phyloP scores from a whole-genome alignment of 2,113 vertebrate genomes.

The Helogale parvula region DNA sequence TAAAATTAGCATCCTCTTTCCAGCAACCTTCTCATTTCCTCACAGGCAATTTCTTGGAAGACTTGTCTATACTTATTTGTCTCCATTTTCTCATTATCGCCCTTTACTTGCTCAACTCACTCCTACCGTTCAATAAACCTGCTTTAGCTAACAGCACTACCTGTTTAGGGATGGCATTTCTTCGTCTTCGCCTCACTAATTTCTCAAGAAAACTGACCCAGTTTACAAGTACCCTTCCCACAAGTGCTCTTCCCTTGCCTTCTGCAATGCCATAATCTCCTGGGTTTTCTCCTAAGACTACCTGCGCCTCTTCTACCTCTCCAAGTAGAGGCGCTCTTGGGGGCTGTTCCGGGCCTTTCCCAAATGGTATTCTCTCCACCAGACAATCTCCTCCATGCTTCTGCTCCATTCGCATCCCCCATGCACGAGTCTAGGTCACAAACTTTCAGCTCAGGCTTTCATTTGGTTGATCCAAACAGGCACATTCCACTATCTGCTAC shows the following conservation, averaged over 20 bases:
- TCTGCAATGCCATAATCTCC: background rate
- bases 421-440: background rate
- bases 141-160: too few relatives aligned
- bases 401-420: background rate
- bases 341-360: background rate
- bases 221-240: background rate
- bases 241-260: background rate
- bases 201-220: background rate
- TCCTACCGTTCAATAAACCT: background rate
- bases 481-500: background rate
- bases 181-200: background rate
- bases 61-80: background rate
- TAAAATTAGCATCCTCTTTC: background rate
- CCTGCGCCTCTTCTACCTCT: background rate
- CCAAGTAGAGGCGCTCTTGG: background rate
- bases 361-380: background rate
- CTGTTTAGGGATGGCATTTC: background rate
- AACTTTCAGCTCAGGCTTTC: background rate
- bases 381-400: too few relatives aligned
- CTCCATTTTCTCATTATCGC: background rate
- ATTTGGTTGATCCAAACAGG: too few relatives aligned
- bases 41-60: background rate
- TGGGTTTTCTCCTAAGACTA: background rate
- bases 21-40: background rate
- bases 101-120: background rate